These are phyloP conservation scores for Thymallus thymallus DNA, from an alignment of 2,113 vertebrate genomes.

Conservation along the genomic window DNA sequence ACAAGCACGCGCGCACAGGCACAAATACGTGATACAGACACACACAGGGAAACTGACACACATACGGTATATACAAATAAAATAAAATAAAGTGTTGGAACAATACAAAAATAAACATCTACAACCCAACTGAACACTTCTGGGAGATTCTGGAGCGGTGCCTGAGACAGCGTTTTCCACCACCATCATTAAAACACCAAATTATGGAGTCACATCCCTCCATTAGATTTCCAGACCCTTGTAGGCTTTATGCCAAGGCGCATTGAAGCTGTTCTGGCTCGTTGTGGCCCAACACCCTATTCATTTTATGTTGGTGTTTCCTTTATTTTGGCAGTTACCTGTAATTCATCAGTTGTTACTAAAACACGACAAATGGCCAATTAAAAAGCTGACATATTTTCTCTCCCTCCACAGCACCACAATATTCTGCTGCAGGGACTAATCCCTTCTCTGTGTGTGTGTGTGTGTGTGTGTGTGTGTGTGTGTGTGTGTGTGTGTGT, in stretches of 20 bases:
- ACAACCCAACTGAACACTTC: too few species aligned
- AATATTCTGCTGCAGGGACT: conserved; percentile 51
- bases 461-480: not conserved
- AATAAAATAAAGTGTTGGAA: not conserved
- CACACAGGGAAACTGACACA: not conserved
- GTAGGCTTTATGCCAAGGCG: too few species aligned
- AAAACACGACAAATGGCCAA: conserved; percentile 69
- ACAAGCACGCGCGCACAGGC: conserved; percentile 30
- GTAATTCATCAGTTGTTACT: conserved; percentile 41
- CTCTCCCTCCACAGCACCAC: conserved; percentile 31
- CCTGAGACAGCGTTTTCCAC: too few species aligned
- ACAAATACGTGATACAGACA: not conserved
- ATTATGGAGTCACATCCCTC: too few species aligned
- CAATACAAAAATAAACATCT: not conserved
- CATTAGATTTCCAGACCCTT: too few species aligned
- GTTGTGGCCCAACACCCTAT: too few species aligned
- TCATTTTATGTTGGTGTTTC: too few species aligned
- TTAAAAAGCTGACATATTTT: conserved; percentile 65
- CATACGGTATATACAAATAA: not conserved
- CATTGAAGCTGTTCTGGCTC: too few species aligned
- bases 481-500: not conserved
- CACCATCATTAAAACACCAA: too few species aligned
- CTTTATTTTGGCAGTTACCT: too few species aligned
- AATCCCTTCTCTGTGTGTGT: conserved; percentile 35
- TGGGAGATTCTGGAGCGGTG: too few species aligned